Evolutionary conservation across 2,113 vertebrate genomes (phyloP).

Genomic region (Euleptes europaea): DNA sequence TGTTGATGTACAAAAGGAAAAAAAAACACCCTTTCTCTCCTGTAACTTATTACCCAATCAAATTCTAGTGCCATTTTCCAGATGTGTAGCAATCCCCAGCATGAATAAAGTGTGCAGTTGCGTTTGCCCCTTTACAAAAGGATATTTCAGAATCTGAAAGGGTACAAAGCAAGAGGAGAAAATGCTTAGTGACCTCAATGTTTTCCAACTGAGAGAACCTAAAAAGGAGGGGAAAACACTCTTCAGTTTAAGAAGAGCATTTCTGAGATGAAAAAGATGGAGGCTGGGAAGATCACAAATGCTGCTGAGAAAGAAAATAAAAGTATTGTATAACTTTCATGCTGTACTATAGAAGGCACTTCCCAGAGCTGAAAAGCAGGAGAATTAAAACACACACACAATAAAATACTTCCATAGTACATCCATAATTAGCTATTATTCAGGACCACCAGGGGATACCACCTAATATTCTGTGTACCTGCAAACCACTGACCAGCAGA

Average conservation of each 20-base stretch:
- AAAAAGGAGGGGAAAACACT: not conserved
- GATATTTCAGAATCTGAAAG: not conserved
- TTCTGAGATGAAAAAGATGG: not conserved
- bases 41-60: not conserved
- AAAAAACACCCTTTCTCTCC: not conserved
- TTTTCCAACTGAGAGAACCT: not conserved
- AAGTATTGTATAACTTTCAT: not conserved
- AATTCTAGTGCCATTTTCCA: not conserved
- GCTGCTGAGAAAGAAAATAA: not conserved
- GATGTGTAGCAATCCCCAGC: not conserved
- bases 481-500: not conserved
- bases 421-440: conserved; percentile 1
- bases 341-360: not conserved
- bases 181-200: not conserved
- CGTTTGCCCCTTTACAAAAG: not conserved
- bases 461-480: not conserved
- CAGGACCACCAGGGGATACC: not conserved
- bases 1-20: not conserved
- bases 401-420: conserved; percentile 4
- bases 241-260: not conserved
- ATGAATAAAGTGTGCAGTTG: not conserved
- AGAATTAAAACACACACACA: conserved; percentile 5
- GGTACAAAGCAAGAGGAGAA: not conserved
- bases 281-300: not conserved
- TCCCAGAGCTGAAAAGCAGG: not conserved